These are phyloP conservation scores for Brachymystax lenok DNA, from an alignment of 2,797 vertebrate species.

Conservation along the genomic window DNA sequence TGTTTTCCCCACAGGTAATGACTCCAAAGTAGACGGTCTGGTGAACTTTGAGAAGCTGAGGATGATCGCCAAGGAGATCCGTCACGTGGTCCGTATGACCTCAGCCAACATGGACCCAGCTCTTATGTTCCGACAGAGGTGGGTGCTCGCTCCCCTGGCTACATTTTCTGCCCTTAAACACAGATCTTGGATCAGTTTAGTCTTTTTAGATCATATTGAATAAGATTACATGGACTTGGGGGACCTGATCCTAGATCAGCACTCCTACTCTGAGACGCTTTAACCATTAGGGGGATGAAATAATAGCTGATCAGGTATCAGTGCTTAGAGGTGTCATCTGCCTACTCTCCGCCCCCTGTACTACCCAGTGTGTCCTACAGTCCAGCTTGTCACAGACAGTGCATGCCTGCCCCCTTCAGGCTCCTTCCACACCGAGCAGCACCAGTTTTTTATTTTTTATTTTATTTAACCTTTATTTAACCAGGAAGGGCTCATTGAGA, in stretches of 20 bases:
- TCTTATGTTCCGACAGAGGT: constrained; percentile 98
- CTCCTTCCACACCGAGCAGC: constrained; percentile 45
- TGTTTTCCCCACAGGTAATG: constrained; percentile 80
- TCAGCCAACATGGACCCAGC: constrained; percentile 97
- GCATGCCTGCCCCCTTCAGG: constrained; percentile 70
- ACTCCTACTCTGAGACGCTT: not conserved
- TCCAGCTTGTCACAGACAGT: constrained; percentile 31
- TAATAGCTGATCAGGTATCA: not conserved
- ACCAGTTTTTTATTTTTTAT: not conserved
- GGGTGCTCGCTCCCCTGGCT: constrained; percentile 36
- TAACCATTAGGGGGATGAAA: too few relatives aligned
- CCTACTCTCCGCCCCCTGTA: constrained; percentile 20
- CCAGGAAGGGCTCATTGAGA: too few relatives aligned
- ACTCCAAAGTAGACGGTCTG: constrained; percentile 92
- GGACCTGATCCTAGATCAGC: not conserved
- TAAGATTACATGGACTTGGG: not conserved
- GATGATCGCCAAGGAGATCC: constrained; percentile 97
- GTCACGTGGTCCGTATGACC: constrained; percentile 92
- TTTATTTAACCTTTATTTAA: too few relatives aligned
- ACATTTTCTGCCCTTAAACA: constrained; percentile 22
- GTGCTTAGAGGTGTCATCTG: not conserved
- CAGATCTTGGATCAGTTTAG: not conserved
- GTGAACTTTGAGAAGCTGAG: constrained; percentile 97
- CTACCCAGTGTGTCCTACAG: constrained; percentile 40
- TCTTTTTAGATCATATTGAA: not conserved